phyloP scores from a whole-genome alignment of 92 coral and sea anemone species.

The Phenganax stokvisi region DNA sequence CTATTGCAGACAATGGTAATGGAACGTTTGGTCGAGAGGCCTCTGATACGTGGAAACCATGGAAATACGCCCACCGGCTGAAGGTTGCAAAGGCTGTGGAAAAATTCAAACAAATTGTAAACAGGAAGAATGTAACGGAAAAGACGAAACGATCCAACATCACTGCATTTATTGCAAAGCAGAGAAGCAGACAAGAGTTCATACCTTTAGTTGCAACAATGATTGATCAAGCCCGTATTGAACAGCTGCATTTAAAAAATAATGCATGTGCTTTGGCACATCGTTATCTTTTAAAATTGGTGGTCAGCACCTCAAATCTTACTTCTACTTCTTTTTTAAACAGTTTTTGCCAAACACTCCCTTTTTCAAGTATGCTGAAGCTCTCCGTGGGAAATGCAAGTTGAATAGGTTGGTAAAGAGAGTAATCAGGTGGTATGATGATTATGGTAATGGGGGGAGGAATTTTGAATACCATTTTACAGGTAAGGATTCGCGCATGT shows the following conservation, averaged over 20 bases:
- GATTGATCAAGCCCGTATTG: constrained; percentile 3
- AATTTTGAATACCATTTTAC: no score
- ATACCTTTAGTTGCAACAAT: background rate
- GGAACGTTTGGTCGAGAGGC: constrained; percentile 45
- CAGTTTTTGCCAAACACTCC: constrained; percentile 8
- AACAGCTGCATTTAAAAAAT: constrained; percentile 3
- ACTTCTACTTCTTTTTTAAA: background rate
- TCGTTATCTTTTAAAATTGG: constrained; percentile 9
- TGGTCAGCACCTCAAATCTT: constrained; percentile 6
- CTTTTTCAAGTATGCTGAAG: background rate
- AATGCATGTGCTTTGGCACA: constrained; percentile 14
- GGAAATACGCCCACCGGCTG: constrained; percentile 39
- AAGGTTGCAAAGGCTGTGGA: constrained; percentile 36
- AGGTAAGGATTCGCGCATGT: no score
- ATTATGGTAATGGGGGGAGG: background rate
- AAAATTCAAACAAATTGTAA: constrained; percentile 8
- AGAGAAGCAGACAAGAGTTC: background rate
- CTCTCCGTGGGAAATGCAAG: constrained; percentile 14
- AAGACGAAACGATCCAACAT: background rate
- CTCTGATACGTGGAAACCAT: constrained; percentile 44
- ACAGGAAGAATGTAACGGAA: constrained; percentile 7
- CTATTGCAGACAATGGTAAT: constrained; percentile 5
- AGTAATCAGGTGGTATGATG: background rate
- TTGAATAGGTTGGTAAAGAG: background rate
- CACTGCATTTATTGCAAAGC: background rate